Conservation (phyloP, 2,797 vertebrate genomes). For the Myotis myotis region DNA sequence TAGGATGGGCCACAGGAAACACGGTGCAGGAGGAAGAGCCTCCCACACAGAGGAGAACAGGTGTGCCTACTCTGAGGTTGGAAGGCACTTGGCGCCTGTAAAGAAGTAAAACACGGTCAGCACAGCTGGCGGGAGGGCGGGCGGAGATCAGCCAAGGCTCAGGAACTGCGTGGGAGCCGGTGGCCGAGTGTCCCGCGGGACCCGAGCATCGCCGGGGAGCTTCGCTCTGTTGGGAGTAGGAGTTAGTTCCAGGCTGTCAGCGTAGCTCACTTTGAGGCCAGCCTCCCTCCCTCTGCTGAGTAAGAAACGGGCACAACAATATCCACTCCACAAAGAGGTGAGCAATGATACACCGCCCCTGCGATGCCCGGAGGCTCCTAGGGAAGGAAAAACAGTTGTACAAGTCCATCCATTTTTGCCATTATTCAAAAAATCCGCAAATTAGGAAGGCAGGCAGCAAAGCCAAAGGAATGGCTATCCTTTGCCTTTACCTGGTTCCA, state of each 20-base stretch:
- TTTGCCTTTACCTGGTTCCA: not conserved
- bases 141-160: not conserved
- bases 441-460: not conserved
- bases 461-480: not conserved
- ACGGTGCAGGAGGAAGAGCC: not conserved
- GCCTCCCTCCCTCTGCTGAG: not conserved
- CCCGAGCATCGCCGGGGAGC: not conserved
- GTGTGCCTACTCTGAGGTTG: not conserved
- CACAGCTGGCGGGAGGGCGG: not conserved
- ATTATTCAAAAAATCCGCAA: not conserved
- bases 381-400: not conserved
- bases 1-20: not conserved
- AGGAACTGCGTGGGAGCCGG: fast-evolving
- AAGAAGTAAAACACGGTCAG: not conserved
- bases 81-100: not conserved
- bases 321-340: not conserved
- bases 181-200: not conserved
- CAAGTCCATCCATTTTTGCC: not conserved
- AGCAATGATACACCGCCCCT: not conserved
- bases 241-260: not conserved
- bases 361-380: not conserved
- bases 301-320: not conserved
- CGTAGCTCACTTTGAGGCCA: not conserved
- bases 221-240: not conserved
- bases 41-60: not conserved